Evolutionary conservation across 2,113 vertebrate genomes (phyloP), one percentile per base, ranked within the genome.

Genomic region (Geothlypis trichas): DNA sequence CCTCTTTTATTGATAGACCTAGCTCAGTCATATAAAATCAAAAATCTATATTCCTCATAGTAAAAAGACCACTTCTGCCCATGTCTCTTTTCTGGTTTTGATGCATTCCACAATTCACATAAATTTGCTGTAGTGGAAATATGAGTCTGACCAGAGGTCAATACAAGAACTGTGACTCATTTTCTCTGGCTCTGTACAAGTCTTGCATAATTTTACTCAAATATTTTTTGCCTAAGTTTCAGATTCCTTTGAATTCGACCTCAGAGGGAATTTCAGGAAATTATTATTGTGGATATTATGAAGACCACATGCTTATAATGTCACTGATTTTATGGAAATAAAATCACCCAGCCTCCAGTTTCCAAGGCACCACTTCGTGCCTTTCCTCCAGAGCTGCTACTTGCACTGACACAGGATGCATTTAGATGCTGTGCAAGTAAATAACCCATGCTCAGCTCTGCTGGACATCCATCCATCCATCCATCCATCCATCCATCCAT

Each of bases 201-300:
- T 65, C 79, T 92, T 91, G 66, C 86, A 92, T 84, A 77, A 71
- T 86, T 88, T 93, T 83, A 67, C 33, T 69, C 67, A 59, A 77
- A 55, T 71, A 74, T 68, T 91, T 95, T 91, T 93, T 96, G 66
- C 80, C 87, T 59, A 85, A 44, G 35, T 85, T 94, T 96, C 72
- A 92, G 94, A 93, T 86, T 95, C 92, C 79, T 90, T 86, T 92
- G n/a, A 94, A 75, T 87, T 93, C 0, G 0, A 87, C 55, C 62
- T 87, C 88, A 72, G 47, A 72, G 79, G 67, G 88, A 96, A 97
- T 95, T 97, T 95, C 94, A 96, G 97, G 97, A 94, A 58, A 96
- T 87, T 65, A 67, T 67, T 90, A 93, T 76, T 65, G 47, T 89
- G 42, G 88, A 7, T 76, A 74, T n/a, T 75, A 88, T 67, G 74